Conservation (phyloP, 2,888 invertebrate species). For the Masnerella sp. region DNA sequence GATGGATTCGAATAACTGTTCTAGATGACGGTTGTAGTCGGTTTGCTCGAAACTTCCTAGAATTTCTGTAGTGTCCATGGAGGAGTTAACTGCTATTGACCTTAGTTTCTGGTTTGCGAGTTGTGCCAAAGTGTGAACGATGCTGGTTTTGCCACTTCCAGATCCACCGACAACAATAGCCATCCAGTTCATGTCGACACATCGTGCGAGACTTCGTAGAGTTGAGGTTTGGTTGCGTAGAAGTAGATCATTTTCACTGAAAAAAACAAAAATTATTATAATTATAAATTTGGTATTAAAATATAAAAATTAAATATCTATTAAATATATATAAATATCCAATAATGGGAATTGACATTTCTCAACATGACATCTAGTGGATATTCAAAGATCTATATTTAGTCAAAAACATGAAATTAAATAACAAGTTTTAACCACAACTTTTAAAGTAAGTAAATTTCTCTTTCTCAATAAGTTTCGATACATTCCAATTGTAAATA, state of each 20-base stretch:
- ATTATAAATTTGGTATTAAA: too few species aligned
- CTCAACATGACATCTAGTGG: too few species aligned
- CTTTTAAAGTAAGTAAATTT: background rate
- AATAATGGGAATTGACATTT: too few species aligned
- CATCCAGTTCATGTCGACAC: slow-evolving; percentile 95
- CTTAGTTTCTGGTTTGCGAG: slow-evolving; percentile 86
- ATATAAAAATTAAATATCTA: too few species aligned
- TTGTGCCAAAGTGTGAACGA: slow-evolving; percentile 87
- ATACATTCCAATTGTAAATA: too few species aligned
- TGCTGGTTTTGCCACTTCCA: slow-evolving; percentile 88
- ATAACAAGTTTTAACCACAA: too few species aligned
- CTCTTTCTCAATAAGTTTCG: too few species aligned
- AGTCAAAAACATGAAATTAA: too few species aligned
- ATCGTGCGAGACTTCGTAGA: slow-evolving; percentile 89
- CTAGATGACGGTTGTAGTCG: slow-evolving; percentile 86
- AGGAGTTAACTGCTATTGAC: slow-evolving; percentile 90
- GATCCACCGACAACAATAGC: slow-evolving; percentile 89
- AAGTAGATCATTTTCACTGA: slow-evolving; percentile 77
- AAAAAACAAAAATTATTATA: slow-evolving; percentile 1
- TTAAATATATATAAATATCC: too few species aligned
- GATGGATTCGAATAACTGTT: slow-evolving; percentile 82
- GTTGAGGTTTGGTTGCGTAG: slow-evolving; percentile 81
- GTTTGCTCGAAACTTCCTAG: slow-evolving; percentile 98
- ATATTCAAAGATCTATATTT: too few species aligned
- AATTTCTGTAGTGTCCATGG: slow-evolving; percentile 96